Evolutionary conservation across 2,113 vertebrate species (phyloP).

Genomic region (Anolis sagrei): DNA sequence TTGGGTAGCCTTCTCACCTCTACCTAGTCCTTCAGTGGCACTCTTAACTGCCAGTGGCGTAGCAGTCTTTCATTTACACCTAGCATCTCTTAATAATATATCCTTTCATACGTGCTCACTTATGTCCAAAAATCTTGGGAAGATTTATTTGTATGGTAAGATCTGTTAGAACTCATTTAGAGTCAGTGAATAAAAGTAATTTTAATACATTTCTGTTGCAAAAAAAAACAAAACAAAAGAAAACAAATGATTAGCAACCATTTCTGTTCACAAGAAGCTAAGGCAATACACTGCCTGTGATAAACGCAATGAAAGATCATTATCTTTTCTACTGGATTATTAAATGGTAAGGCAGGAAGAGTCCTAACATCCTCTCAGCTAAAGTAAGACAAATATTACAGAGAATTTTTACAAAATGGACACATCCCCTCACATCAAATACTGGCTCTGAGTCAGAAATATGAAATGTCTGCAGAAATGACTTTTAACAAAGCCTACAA

Average conservation of each 20-base stretch:
- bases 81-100: neutral
- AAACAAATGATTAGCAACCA: neutral
- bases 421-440: neutral
- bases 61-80: too few relatives aligned
- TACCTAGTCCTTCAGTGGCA: too few relatives aligned
- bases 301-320: slow-evolving; percentile 35
- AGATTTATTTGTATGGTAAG: neutral
- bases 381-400: slow-evolving; percentile 30
- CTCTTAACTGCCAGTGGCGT: too few relatives aligned
- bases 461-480: neutral
- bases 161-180: neutral
- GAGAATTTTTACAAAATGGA: slow-evolving; percentile 19
- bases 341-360: slow-evolving; percentile 35
- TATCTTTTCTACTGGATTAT: neutral
- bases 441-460: neutral
- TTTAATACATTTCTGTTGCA: neutral
- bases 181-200: slow-evolving; percentile 13
- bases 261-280: neutral
- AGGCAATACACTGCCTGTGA: neutral
- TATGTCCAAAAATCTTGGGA: neutral
- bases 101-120: neutral
- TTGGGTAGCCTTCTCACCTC: too few relatives aligned
- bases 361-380: neutral
- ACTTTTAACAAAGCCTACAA: neutral
- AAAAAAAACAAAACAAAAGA: too few relatives aligned